A percentile compares a stretch with the other conserved stretches of the same genome.
phyloP scores from a whole-genome alignment of 92 coral and sea anemone species.

The Metridium senile region DNA sequence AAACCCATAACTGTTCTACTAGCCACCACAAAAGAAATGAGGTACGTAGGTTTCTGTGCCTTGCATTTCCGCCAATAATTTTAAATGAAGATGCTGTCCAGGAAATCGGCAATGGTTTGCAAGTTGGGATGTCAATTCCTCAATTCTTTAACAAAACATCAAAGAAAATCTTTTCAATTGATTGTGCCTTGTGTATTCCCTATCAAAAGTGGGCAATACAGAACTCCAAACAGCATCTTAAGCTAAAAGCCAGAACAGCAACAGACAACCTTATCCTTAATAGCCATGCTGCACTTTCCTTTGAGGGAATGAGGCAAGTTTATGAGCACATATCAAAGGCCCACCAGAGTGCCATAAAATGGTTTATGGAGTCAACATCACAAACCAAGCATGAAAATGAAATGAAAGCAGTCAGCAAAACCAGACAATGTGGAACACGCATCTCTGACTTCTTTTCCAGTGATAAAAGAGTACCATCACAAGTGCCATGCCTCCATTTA shows the following conservation, averaged over 20 bases:
- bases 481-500: too few relatives aligned
- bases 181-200: conserved; percentile 3
- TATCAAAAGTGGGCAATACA: background rate
- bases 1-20: background rate
- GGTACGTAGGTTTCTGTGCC: background rate
- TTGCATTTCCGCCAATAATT: background rate
- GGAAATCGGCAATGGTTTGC: background rate
- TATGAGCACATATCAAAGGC: too few relatives aligned
- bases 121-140: conserved; percentile 4
- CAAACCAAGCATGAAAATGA: too few relatives aligned
- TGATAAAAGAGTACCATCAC: too few relatives aligned
- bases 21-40: background rate
- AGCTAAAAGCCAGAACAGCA: background rate
- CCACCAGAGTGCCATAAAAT: too few relatives aligned
- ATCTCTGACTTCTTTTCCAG: too few relatives aligned
- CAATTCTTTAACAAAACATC: background rate
- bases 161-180: background rate
- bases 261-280: conserved; percentile 38
- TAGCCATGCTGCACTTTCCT: background rate
- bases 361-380: too few relatives aligned
- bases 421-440: too few relatives aligned
- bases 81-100: background rate
- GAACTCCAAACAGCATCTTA: background rate
- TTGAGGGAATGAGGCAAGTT: conserved; percentile 29
- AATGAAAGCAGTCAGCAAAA: too few relatives aligned